Percentiles rank a stretch among this genome's conserved stretches.
phyloP scores from a whole-genome alignment of 2,888 invertebrate genomes.

The Lithophane socia region DNA sequence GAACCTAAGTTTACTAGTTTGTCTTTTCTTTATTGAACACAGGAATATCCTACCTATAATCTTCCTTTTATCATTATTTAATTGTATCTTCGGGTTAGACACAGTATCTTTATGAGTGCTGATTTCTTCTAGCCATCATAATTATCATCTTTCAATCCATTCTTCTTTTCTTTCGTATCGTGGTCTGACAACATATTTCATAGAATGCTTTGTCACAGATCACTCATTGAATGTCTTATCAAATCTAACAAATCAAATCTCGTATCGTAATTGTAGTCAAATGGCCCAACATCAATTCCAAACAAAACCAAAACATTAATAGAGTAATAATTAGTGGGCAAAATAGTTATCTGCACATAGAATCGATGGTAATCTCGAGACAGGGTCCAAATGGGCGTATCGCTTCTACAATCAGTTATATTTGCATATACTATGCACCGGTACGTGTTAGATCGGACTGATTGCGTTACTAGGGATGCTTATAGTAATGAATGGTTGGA shows the following conservation, averaged over 20 bases:
- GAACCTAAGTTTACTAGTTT: too few relatives aligned
- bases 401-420: conserved; percentile 68
- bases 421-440: conserved; percentile 76
- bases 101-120: too few relatives aligned
- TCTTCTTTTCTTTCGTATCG: background rate
- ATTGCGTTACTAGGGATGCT: conserved; percentile 61
- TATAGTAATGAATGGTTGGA: conserved; percentile 56
- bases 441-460: conserved; percentile 65
- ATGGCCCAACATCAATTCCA: conserved; percentile 41
- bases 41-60: background rate
- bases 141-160: background rate
- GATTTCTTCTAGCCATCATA: background rate
- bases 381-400: conserved; percentile 72
- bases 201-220: background rate
- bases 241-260: background rate
- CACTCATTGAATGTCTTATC: background rate
- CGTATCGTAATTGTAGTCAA: conserved; percentile 16
- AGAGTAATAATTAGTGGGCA: conserved; percentile 73
- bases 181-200: background rate
- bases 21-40: background rate
- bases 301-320: conserved; percentile 60
- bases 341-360: conserved; percentile 67
- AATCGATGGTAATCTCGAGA: conserved; percentile 59
- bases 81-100: background rate
- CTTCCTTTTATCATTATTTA: background rate